phyloP scores from a whole-genome alignment of 2,888 invertebrate genomes.

The Drosophila peninsularis region DNA sequence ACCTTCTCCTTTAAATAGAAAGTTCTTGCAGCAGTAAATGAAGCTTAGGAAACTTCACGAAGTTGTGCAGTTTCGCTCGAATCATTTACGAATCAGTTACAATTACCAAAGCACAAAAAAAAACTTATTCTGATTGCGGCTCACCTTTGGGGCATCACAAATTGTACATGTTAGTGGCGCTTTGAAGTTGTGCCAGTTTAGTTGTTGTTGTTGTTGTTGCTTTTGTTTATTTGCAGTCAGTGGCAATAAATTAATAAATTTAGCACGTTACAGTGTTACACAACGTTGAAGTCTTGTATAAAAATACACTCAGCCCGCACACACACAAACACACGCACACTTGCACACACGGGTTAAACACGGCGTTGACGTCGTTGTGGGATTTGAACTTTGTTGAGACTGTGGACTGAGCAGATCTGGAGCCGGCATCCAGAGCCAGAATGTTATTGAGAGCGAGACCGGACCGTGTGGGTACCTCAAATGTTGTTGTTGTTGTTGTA shows the following conservation, averaged over 20 bases:
- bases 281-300: constrained; percentile 49
- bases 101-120: not conserved
- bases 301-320: constrained; percentile 11
- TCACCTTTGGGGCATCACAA: constrained; percentile 66
- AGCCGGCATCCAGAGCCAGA: constrained; percentile 5
- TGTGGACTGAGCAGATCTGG: constrained; percentile 10
- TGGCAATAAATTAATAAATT: constrained; percentile 74
- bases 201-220: constrained; percentile 28
- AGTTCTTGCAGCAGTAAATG: constrained; percentile 3
- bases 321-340: not conserved
- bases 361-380: constrained; percentile 26
- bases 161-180: constrained; percentile 50
- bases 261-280: constrained; percentile 68
- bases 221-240: constrained; percentile 60
- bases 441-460: constrained; percentile 22
- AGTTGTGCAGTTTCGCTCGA: not conserved
- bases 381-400: constrained; percentile 45
- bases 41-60: constrained; percentile 5
- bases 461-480: constrained; percentile 34
- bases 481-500: constrained; percentile 27
- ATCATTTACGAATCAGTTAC: not conserved
- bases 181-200: too few species aligned
- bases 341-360: constrained; percentile 5
- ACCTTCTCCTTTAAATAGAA: not conserved
- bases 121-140: constrained; percentile 31